Base-by-base conservation (phyloP, 2,888 invertebrate species). In the Teleogryllus oceanicus region DNA sequence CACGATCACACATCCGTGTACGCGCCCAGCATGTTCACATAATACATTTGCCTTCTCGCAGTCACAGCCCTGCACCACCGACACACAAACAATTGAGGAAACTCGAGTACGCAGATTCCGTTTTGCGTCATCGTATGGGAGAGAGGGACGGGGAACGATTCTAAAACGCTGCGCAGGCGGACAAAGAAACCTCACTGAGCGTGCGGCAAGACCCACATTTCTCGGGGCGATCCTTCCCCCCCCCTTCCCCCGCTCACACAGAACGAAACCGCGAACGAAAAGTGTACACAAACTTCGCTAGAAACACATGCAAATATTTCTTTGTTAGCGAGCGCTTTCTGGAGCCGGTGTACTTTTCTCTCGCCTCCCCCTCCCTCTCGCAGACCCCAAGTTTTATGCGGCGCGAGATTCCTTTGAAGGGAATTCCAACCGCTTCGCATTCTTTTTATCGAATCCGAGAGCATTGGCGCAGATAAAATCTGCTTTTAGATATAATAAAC, bases 251-350 rank as follows among this genome's bases (percentile, higher is more conserved):
- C 62, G 16, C 16, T n/a, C 13, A 62, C n/a, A 62, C 13, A 62
- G 62, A 62, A 62, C 62, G n/a, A 62, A 62, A 62, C 62, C 13
- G 62, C n/a, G n/a, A 62, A 62, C 62, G 13, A n/a, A n/a, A 62
- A 62, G n/a, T 18, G 62, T n/a, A 62, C 62, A 16, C 62, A 62
- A 62, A 62, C 62, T 62, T 62, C n/a, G 62, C 13, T 18, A 13
- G 62, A n/a, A 62, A 62, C n/a, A 18, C 62, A 62, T 62, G 62
- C 62, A 62, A 62, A 62, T 62, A 62, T 62, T 62, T 62, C 62
- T 62, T 62, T 62, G 62, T 62, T 62, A 62, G 62, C 13, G 62
- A 11, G n/a, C 62, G n/a, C 62, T 62, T n/a, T 13, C 62, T n/a
- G n/a, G n/a, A 13, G 16, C n/a, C 62, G 62, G 62, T 62, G 62